Evolutionary conservation across 2,113 vertebrate genomes (phyloP).

Genomic region (Ciconia boyciana): DNA sequence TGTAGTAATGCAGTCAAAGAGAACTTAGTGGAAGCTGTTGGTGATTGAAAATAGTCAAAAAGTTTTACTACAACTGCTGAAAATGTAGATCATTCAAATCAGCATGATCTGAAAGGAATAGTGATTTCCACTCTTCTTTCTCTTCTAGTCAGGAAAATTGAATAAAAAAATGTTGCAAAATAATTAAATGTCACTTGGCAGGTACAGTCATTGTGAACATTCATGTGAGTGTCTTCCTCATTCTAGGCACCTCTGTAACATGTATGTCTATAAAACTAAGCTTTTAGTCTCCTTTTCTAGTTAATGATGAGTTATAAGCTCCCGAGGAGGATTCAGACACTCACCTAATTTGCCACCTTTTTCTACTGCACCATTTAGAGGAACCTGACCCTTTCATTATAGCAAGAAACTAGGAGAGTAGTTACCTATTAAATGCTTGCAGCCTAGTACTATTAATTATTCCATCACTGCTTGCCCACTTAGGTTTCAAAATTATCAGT

Average conservation of each 20-base stretch:
- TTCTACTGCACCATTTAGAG: background rate
- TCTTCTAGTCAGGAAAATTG: background rate
- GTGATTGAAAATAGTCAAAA: background rate
- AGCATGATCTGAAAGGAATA: background rate
- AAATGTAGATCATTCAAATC: background rate
- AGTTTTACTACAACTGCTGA: background rate
- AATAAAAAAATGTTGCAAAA: background rate
- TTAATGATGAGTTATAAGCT: background rate
- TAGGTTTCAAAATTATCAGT: background rate
- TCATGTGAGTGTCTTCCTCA: background rate
- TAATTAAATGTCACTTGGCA: background rate
- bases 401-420: background rate
- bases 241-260: background rate
- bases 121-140: background rate
- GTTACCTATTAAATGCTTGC: background rate
- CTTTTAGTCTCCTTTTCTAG: background rate
- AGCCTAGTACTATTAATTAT: background rate
- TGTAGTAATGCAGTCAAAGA: background rate
- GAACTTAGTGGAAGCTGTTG: background rate
- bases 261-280: background rate
- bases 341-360: background rate
- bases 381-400: background rate
- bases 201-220: background rate
- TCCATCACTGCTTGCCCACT: background rate
- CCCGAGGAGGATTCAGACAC: background rate